A percentile compares a stretch with the other conserved stretches of the same genome.
phyloP scores from a whole-genome alignment of 2,797 vertebrate genomes.

The Loriculus beryllinus region DNA sequence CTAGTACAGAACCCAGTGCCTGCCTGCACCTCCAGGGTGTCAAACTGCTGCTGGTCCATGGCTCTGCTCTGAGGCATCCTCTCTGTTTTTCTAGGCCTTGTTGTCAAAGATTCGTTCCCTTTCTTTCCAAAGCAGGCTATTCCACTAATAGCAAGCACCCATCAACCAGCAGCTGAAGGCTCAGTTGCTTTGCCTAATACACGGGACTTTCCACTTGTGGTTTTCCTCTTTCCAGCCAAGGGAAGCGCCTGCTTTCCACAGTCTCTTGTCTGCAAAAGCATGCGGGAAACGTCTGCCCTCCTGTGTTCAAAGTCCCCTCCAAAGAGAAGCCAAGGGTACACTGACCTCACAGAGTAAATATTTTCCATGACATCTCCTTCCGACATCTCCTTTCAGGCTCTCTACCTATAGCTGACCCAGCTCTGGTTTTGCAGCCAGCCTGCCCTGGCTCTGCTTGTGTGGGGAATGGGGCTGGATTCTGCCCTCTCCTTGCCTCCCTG shows the following conservation, averaged over 20 bases:
- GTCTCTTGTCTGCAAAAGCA: background rate
- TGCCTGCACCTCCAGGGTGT: background rate
- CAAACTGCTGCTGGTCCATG: background rate
- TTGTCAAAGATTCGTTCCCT: background rate
- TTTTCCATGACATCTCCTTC: slow-evolving; percentile 44
- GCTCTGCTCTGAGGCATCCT: background rate
- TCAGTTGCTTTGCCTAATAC: background rate
- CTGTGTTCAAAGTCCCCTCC: slow-evolving; percentile 56
- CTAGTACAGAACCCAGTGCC: too few species aligned
- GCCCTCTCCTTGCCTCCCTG: background rate
- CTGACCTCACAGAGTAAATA: slow-evolving; percentile 51
- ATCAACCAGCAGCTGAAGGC: background rate
- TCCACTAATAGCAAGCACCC: background rate
- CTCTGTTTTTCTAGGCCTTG: background rate
- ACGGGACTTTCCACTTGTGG: slow-evolving; percentile 10
- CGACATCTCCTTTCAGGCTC: background rate
- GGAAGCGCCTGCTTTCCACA: background rate
- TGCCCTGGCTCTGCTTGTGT: accelerated
- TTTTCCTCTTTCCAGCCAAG: background rate
- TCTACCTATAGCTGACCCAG: background rate
- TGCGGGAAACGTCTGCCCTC: slow-evolving; percentile 17
- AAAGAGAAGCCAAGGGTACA: background rate
- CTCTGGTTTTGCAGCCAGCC: background rate
- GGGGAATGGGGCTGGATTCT: background rate
- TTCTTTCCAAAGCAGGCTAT: background rate